Percentiles rank a stretch among this genome's conserved stretches.
Evolutionary conservation across 2,888 invertebrate genomes (phyloP).

Genomic region (Reticulitermes lucifugus): DNA sequence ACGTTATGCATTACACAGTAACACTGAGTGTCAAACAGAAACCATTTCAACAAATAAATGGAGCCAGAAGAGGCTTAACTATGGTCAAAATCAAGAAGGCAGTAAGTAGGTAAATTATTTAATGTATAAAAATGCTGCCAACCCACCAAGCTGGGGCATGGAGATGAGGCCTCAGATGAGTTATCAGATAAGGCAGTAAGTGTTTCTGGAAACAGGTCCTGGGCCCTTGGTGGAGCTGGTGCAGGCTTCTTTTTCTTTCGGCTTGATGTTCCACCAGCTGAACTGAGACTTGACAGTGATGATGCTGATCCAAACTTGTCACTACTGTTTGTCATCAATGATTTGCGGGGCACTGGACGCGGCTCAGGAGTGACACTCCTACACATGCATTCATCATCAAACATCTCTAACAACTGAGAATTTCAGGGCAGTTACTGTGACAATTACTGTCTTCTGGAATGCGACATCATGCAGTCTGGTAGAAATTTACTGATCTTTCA

Average conservation of each 20-base stretch:
- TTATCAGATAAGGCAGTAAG: conserved; percentile 47
- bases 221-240: conserved; percentile 68
- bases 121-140: not conserved
- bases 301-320: conserved; percentile 51
- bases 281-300: conserved; percentile 53
- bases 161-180: conserved; percentile 58
- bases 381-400: not conserved
- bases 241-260: conserved; percentile 75
- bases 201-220: conserved; percentile 60
- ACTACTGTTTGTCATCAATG: conserved; percentile 56
- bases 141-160: conserved; percentile 62
- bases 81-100: not conserved
- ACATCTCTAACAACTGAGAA: too few relatives aligned
- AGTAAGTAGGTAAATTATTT: not conserved
- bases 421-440: too few relatives aligned
- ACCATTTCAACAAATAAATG: too few relatives aligned
- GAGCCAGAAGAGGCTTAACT: too few relatives aligned
- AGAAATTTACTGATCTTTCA: too few relatives aligned
- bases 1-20: too few relatives aligned
- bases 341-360: conserved; percentile 59
- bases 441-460: too few relatives aligned
- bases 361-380: conserved; percentile 58
- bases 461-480: too few relatives aligned
- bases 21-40: too few relatives aligned
- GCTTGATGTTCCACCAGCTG: conserved; percentile 61